phyloP scores from a whole-genome alignment of 1,140 invertebrate genomes.

The Saccostrea glomerata region DNA sequence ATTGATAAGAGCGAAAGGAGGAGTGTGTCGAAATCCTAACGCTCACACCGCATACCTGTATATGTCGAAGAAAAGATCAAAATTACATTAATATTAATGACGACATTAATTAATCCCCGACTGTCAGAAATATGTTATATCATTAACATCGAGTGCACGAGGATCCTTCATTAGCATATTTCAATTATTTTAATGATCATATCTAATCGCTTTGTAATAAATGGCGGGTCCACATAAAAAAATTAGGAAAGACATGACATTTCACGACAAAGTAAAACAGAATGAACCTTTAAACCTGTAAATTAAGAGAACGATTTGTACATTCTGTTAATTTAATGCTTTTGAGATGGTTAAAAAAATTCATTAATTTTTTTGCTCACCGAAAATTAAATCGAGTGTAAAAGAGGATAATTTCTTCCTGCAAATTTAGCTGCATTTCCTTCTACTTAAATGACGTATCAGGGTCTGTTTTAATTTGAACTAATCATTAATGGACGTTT shows the following conservation, averaged over 20 bases:
- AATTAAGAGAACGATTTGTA: not conserved
- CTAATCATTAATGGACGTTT: not conserved
- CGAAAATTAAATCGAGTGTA: not conserved
- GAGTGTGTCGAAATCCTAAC: not conserved
- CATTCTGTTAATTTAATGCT: not conserved
- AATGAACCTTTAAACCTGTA: not conserved
- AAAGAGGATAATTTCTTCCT: not conserved
- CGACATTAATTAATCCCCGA: constrained; percentile 26
- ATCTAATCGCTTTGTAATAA: not conserved
- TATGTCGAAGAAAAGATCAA: constrained; percentile 24
- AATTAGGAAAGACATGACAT: constrained; percentile 1
- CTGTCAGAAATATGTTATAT: constrained; percentile 31
- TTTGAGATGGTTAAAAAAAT: not conserved
- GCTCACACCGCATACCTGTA: not conserved
- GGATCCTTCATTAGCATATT: constrained; percentile 7
- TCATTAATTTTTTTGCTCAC: too few relatives aligned
- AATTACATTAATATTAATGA: constrained; percentile 34
- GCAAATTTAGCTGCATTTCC: not conserved
- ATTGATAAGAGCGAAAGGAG: constrained; percentile 10
- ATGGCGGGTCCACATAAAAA: not conserved
- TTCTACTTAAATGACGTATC: not conserved
- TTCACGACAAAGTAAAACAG: not conserved
- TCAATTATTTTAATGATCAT: constrained; percentile 33
- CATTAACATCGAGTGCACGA: constrained; percentile 31
- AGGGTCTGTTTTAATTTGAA: not conserved